Percentiles rank a stretch among this genome's conserved stretches.
phyloP scores from a whole-genome alignment of 2,888 invertebrate genomes.

The Volucella bombylans region DNA sequence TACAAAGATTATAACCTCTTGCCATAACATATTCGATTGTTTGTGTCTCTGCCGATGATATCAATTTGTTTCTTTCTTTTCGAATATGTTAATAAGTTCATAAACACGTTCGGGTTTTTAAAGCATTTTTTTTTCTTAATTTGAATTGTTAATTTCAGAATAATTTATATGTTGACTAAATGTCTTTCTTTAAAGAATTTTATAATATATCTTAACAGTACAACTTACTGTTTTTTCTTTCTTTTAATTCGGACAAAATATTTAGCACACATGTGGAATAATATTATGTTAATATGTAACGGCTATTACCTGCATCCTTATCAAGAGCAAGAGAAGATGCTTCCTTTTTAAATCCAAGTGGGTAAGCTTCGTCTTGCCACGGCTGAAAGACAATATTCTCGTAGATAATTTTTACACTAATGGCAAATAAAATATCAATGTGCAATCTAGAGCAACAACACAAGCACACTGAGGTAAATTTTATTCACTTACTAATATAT shows the following conservation, averaged over 20 bases:
- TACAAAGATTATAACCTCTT: constrained; percentile 35
- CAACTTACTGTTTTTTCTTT: constrained; percentile 26
- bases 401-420: constrained; percentile 1
- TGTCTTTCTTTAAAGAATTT: neutral
- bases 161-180: neutral
- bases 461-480: constrained; percentile 8
- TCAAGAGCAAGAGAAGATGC: neutral
- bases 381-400: neutral
- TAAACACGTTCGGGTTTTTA: constrained; percentile 18
- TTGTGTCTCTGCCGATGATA: neutral
- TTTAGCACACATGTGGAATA: constrained; percentile 1
- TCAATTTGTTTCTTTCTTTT: too few relatives aligned
- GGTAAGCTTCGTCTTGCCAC: too few relatives aligned
- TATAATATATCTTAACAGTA: constrained; percentile 12
- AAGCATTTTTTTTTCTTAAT: neutral
- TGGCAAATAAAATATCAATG: constrained; percentile 8
- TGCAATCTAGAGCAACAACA: constrained; percentile 14
- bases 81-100: too few relatives aligned
- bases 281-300: constrained; percentile 1
- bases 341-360: constrained; percentile 11
- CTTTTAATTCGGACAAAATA: neutral
- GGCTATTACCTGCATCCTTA: constrained; percentile 35
- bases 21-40: constrained; percentile 46
- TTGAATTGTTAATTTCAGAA: constrained; percentile 1
- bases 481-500: neutral